Base-by-base conservation (phyloP, 2,113 vertebrate genomes). In the Pseudopodoces humilis region DNA sequence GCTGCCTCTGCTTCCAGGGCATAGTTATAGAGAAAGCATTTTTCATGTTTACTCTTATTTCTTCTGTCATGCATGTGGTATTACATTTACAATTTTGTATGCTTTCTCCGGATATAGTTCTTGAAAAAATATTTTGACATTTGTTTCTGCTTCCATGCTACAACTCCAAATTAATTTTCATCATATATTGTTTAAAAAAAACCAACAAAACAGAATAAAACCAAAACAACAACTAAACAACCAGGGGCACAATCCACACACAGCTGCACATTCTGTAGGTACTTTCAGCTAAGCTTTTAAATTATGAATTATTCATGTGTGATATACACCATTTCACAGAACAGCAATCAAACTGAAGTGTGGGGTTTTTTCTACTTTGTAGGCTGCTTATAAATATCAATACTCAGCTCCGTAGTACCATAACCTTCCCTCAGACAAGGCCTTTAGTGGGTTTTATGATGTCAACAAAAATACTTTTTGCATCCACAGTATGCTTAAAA, bases 271-370 rank as follows among this genome's bases (percentile, higher is more conserved):
- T 83, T 81, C 31, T 44, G 28, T 67, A 80, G 56, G 35, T 70
- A 63, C 31, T 70, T 90, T 71, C 83, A 90, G 52, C 46, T 78
- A 81, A 70, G n/a, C 14, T 88, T 84, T 94, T 33, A 53, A 74
- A 37, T 83, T 21, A 47, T 25, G 72, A 72, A 80, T 77, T 62
- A 86, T 78, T 78, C 41, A 71, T 28, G 22, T 62, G 12, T 70
- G 35, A 78, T 50, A 59, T 10, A 53, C 13, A 75, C 23, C 30
- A 52, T 35, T 75, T 84, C 43, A 33, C 53, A 87, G 31, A 81
- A 75, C 9, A 86, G 74, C 14, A 62, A 69, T 50, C 60, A 86
- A 83, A 83, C 74, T 0, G 41, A 30, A 75, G 35, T 25, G 41
- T 46, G 35, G 21, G 12, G 2, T 21, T 74, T 27, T 47, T 67